Conservation (phyloP, 2,113 vertebrate species). For the Tragulus kanchil region DNA sequence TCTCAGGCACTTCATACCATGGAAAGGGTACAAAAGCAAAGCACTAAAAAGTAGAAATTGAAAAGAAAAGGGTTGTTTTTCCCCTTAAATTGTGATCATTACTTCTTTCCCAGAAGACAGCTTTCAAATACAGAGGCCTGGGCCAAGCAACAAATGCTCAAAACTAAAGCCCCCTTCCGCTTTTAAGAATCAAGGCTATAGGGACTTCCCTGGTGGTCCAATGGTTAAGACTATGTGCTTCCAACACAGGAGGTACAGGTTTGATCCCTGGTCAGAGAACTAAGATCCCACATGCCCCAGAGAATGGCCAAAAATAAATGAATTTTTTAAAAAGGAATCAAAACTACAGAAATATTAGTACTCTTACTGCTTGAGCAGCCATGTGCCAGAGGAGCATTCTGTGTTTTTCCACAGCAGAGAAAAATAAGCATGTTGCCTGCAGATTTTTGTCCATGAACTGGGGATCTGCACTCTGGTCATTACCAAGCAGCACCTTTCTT, state of each 20-base stretch:
- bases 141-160: neutral
- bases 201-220: fast-evolving
- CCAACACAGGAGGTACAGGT: neutral
- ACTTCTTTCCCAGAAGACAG: neutral
- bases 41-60: neutral
- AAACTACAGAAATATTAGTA: neutral
- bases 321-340: neutral
- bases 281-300: neutral
- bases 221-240: neutral
- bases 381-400: neutral
- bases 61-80: neutral
- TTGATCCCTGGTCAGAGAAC: neutral
- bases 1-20: neutral
- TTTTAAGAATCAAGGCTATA: neutral
- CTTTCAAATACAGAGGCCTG: neutral
- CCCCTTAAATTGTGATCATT: neutral
- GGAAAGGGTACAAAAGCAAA: neutral
- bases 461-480: neutral
- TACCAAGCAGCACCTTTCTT: neutral
- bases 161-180: neutral
- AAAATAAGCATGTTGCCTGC: neutral
- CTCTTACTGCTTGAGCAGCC: neutral
- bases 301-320: neutral
- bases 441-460: constrained; percentile 1
- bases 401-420: neutral